Evolutionary conservation across 2,888 invertebrate genomes (phyloP), one percentile per base, ranked within the genome.

Genomic region (Monoplex corrugatus): DNA sequence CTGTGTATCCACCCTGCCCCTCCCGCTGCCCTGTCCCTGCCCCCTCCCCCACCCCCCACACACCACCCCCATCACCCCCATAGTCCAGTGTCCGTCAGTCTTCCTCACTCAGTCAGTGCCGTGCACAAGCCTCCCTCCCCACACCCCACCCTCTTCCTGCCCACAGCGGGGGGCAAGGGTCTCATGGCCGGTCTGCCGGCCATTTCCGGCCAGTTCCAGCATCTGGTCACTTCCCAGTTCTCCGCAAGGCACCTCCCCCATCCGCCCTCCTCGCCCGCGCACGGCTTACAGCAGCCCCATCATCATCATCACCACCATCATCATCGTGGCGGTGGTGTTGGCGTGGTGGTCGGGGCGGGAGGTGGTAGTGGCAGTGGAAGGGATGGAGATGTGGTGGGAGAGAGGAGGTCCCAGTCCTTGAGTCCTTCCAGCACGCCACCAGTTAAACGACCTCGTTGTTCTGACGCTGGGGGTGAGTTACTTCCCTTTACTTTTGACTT

Each of bases 1-100:
- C 91, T 95, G 35, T 95, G 95, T 86, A 91, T 94, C 68, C 93
- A 93, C 75, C 92, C 93, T 40, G 89, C 82, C 6, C 85, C 90
- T 40, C 83, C 87, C 85, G 43, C 87, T 72, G 90, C 85, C 86
- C 80, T 80, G 90, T 87, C 84, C 88, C 75, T 92, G 85, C 78
- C 92, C 2, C 87, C 90, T 32, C 87, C 92, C 35, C 89, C 92
- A 63, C 84, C 90, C 28, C 88, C 91, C 19, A 82, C 90, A 19
- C 72, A 38, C 35, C 88, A 40, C 57, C 88, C 44, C 38, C 88
- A 40, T 78, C 88, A 23, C 40, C 84, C 82, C 38, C 82, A 68
- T 85, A 43, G 40, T 50, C 23, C 87, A 10, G 87, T 78, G 87
- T 84, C 85, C 8, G 38, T 85, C 45, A 38, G 40, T 19, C n/a